Evolutionary conservation across 2,888 invertebrate genomes (phyloP), one percentile per base, ranked within the genome.

Genomic region (Cepaea hortensis): DNA sequence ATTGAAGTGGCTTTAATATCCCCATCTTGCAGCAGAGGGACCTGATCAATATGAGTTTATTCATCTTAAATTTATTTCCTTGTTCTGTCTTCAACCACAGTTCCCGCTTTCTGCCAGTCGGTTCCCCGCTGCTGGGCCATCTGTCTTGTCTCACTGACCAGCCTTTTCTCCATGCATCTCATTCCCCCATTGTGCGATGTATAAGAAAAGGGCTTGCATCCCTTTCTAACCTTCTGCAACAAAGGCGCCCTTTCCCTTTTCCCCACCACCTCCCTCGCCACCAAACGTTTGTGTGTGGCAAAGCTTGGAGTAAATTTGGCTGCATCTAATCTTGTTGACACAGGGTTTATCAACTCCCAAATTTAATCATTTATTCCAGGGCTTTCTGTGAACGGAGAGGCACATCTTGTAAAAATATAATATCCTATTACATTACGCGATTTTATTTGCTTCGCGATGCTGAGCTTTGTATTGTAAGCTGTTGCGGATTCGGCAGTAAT

Each of bases 1-100:
- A 75, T 73, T 62, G 72, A 75, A 73, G 75, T 84, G 84, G 84
- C 75, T 84, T 84, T 84, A 84, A 84, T 84, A 76, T 84, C 15
- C 75, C 35, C 84, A 76, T 84, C 75, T 61, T 48, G 7, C 35
- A 3, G 48, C 61, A 20, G 84, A 76, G 55, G 61, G 62, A 62
- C 23, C 61, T 61, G 76, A 84, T 84, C 76, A 84, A 84, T 84
- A 76, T 62, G 75, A 84, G 84, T 73, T 46, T 50, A 84, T 73
- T 35, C 72, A 72, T 72, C 82, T 82, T 82, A 50, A 48, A 82
- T 82, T 82, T 82, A 82, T 50, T 82, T 82, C 82, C 73, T 55
- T 72, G 55, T 75, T 84, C 75, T 35, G 62, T 18, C 75, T 46
- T 46, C 75, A 73, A 18, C 75, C 75, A n/a, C 55, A 50, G n/a